These are phyloP conservation scores for Caenorhabditis imperialis DNA, from an alignment of 2,888 invertebrate species.

Conservation along the genomic window DNA sequence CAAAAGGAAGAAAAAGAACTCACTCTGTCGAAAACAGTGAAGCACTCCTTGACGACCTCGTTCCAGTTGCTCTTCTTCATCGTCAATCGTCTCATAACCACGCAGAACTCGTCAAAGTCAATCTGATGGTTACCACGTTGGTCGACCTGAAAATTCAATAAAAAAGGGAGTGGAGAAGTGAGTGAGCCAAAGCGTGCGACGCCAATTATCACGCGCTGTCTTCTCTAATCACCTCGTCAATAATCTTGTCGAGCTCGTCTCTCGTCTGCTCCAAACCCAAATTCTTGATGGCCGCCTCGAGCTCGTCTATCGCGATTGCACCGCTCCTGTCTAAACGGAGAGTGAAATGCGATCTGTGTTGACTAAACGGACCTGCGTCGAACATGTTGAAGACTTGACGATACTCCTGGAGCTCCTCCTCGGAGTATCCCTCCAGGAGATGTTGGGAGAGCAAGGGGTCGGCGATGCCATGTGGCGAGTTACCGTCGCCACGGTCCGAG, in stretches of 20 bases:
- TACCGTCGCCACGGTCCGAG: conserved; percentile 66
- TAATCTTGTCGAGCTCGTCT: conserved; percentile 75
- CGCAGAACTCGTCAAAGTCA: conserved; percentile 76
- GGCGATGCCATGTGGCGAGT: conserved; percentile 43
- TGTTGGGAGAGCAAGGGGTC: conserved; percentile 57
- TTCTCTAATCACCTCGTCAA: conserved; percentile 66
- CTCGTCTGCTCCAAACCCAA: conserved; percentile 73
- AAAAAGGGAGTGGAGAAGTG: no score
- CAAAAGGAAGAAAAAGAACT: no score
- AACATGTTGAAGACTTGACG: conserved; percentile 78
- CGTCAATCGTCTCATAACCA: conserved; percentile 70
- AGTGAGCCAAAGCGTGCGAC: not conserved
- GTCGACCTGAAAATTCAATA: conserved; percentile 65
- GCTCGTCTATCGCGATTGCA: conserved; percentile 67
- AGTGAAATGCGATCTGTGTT: no score
- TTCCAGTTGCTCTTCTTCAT: conserved; percentile 77
- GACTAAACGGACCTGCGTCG: conserved; percentile 68
- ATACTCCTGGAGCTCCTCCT: conserved; percentile 75
- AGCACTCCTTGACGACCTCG: conserved; percentile 75
- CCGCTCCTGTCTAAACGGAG: conserved; percentile 67
- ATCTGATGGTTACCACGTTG: conserved; percentile 77
- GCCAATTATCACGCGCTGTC: conserved; percentile 61
- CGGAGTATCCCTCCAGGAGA: conserved; percentile 67
- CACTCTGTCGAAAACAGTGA: conserved; percentile 76
- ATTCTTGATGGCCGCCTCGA: conserved; percentile 75